Evolutionary conservation across 2,113 vertebrate species (phyloP).

Genomic region (Vanacampus margaritifer): DNA sequence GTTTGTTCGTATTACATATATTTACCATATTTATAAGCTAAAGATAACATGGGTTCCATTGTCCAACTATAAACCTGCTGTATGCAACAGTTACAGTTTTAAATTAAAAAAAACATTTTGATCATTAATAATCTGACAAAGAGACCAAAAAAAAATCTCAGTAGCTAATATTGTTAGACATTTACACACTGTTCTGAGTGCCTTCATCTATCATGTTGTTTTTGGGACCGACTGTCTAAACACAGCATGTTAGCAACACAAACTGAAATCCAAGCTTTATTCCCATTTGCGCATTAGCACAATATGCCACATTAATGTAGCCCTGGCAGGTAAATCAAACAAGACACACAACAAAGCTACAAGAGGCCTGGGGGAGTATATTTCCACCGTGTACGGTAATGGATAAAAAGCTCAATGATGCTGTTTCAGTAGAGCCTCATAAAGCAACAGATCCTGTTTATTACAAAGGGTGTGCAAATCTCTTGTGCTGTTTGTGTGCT

Average conservation of each 20-base stretch:
- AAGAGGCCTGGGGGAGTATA: neutral
- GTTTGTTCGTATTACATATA: too few relatives aligned
- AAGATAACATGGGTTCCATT: too few relatives aligned
- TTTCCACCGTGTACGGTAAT: neutral
- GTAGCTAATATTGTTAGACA: neutral
- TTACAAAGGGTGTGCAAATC: neutral
- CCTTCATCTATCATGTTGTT: neutral
- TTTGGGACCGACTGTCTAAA: neutral
- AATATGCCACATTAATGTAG: neutral
- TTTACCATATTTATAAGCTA: too few relatives aligned
- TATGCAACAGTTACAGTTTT: neutral
- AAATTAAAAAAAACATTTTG: neutral
- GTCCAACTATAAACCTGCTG: neutral
- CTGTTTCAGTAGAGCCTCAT: neutral
- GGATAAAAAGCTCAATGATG: neutral
- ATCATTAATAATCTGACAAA: neutral
- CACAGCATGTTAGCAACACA: neutral
- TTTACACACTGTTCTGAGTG: neutral
- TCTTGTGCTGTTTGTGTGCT: slow-evolving; percentile 7
- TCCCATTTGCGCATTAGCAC: neutral
- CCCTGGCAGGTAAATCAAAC: slow-evolving; percentile 1
- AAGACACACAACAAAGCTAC: neutral
- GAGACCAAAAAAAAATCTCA: neutral
- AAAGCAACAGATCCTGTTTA: neutral
- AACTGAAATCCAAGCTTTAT: neutral